phyloP scores from a whole-genome alignment of 35 echinoderm and acorn worm species.

The Lytechinus pictus region DNA sequence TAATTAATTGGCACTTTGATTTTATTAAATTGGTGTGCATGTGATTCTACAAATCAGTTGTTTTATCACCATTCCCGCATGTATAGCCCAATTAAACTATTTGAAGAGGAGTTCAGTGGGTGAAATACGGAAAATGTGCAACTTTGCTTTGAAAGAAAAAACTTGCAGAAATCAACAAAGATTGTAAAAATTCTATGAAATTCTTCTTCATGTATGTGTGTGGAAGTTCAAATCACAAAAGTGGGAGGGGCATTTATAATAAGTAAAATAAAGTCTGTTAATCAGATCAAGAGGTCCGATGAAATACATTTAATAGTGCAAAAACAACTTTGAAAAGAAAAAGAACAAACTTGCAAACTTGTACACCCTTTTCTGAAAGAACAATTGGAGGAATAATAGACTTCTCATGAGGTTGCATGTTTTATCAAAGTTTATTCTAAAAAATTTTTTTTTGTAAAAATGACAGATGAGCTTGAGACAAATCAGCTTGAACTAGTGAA shows the following conservation, averaged over 20 bases:
- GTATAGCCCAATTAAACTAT: constrained; percentile 29
- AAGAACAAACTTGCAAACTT: too few species aligned
- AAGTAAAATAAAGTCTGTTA: too few species aligned
- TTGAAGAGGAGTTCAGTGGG: background rate
- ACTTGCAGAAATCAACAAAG: background rate
- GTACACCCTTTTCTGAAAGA: too few species aligned
- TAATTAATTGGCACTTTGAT: constrained; percentile 31
- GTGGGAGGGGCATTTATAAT: background rate
- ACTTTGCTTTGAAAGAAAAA: background rate
- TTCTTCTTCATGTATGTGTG: background rate
- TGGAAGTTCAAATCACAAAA: background rate
- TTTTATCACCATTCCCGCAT: background rate
- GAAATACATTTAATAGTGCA: too few species aligned
- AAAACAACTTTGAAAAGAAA: too few species aligned
- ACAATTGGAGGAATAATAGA: too few species aligned
- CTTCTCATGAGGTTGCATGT: too few species aligned
- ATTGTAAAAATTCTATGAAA: background rate
- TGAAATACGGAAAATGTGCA: background rate
- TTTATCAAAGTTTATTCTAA: too few species aligned
- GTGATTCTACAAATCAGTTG: constrained; percentile 16
- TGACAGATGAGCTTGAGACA: too few species aligned
- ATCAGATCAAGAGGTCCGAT: too few species aligned
- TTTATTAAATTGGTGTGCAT: constrained; percentile 8
- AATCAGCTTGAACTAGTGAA: too few species aligned
- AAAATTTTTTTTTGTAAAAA: too few species aligned